Base-by-base conservation (phyloP, 2,888 invertebrate genomes). In the Balanococcus diminutus region DNA sequence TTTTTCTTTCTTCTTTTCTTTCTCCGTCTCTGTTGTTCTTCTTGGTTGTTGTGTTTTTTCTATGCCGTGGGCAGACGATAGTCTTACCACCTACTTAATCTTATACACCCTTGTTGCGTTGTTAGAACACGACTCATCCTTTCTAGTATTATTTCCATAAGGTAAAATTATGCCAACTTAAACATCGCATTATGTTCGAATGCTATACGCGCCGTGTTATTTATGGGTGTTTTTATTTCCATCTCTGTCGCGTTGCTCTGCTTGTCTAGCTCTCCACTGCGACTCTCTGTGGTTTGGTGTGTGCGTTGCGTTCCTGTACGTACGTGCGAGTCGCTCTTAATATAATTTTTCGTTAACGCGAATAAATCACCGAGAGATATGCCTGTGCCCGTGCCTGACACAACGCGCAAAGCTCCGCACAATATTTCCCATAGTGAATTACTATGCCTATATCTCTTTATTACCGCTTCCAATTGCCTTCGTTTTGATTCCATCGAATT, bases 151-250 rank as follows among this genome's bases (percentile, higher is more conserved):
- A 67, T 36, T 25, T 79, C 75, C 75, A 79, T 79, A 79, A 79
- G 75, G 75, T 79, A 79, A 79, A 79, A 79, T 79, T 79, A 79
- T 79, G 75, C 75, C 75, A 79, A 79, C 75, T 79, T 79, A 79
- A 79, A 79, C 75, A 79, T 79, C 75, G 75, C 75, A 79, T 79
- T 79, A 79, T 79, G 75, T 79, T 79, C 75, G 36, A 79, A 36
- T 19, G 19, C 32, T 79, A 79, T 79, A 79, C 75, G 75, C 36
- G 75, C 36, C 75, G 75, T 67, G 67, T 79, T 79, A 79, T 79
- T 79, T 79, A 79, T 79, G 75, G 31, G n/a, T 79, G 75, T 79
- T 79, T 79, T 67, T 28, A 28, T 67, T 67, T 31, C 67, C 28
- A 14, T 67, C 67, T 67, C 28, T 28, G 67, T 25, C 67, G 67